Percentiles rank a stretch among this genome's conserved stretches.
These are phyloP conservation scores for Xiphophorus hellerii DNA, from an alignment of 2,113 vertebrate species.

Conservation along the genomic window DNA sequence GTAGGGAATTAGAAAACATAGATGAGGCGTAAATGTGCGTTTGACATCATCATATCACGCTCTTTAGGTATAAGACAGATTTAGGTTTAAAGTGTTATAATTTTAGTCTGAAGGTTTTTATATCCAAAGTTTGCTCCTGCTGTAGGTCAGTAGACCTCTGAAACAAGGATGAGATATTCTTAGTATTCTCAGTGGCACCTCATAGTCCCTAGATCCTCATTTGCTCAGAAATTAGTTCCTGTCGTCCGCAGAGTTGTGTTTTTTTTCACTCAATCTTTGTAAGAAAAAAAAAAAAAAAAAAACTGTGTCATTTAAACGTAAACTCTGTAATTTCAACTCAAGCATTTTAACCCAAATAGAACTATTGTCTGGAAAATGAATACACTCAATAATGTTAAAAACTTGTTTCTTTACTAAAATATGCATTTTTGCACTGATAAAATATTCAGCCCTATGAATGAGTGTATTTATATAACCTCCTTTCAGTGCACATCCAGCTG, in stretches of 20 bases:
- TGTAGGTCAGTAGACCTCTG: slow-evolving; percentile 39
- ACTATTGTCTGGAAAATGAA: neutral
- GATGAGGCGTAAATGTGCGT: neutral
- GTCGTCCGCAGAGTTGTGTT: slow-evolving; percentile 21
- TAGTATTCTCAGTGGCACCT: slow-evolving; percentile 55
- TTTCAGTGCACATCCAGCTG: neutral
- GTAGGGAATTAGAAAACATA: neutral
- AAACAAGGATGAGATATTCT: slow-evolving; percentile 60
- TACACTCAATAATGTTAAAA: neutral
- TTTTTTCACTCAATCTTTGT: neutral
- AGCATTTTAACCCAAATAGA: neutral
- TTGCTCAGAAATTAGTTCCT: slow-evolving; percentile 53
- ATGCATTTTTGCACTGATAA: neutral
- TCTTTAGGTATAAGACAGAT: neutral
- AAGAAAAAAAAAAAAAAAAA: neutral
- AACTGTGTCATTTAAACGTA: neutral
- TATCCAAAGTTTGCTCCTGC: slow-evolving; percentile 1
- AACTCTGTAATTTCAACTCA: neutral
- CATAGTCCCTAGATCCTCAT: slow-evolving; percentile 52
- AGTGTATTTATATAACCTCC: neutral
- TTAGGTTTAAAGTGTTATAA: neutral
- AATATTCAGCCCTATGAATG: neutral
- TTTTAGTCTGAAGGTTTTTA: neutral
- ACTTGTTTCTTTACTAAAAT: neutral
- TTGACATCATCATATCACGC: neutral